These are phyloP conservation scores for Melanophora roralis DNA, from an alignment of 2,888 invertebrate species.

Conservation along the genomic window DNA sequence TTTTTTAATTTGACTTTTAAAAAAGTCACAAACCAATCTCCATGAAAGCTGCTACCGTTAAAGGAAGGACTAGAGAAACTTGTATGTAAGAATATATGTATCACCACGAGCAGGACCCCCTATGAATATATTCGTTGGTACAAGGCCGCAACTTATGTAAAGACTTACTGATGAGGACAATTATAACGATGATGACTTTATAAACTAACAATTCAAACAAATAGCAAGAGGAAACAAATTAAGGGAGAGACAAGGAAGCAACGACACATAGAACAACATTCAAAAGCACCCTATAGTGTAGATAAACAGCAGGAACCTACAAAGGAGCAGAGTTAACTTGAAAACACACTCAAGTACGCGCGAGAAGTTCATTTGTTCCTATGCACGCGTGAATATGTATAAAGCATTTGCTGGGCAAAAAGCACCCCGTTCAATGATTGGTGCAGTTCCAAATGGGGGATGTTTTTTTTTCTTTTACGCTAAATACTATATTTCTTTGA, in stretches of 20 bases:
- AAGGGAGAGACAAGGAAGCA: conserved; percentile 39
- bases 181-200: conserved; percentile 58
- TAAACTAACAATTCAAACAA: conserved; percentile 60
- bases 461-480: conserved; percentile 47
- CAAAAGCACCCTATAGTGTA: conserved; percentile 61
- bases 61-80: conserved; percentile 20
- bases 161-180: conserved; percentile 21
- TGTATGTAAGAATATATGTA: conserved; percentile 22
- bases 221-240: conserved; percentile 12
- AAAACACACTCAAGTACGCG: conserved; percentile 9
- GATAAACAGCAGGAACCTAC: conserved; percentile 59
- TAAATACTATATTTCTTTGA: conserved; percentile 22
- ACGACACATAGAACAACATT: neutral
- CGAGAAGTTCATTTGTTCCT: neutral
- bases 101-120: conserved; percentile 68
- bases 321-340: conserved; percentile 29
- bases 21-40: conserved; percentile 34
- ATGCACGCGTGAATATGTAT: neutral
- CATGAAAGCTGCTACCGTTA: neutral
- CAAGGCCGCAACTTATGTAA: conserved; percentile 34
- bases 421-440: conserved; percentile 73
- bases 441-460: conserved; percentile 69
- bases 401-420: neutral
- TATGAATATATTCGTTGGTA: conserved; percentile 69
- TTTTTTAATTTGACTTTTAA: conserved; percentile 48